Evolutionary conservation across 1,140 invertebrate genomes (phyloP).

Genomic region (Brachionus rubens): DNA sequence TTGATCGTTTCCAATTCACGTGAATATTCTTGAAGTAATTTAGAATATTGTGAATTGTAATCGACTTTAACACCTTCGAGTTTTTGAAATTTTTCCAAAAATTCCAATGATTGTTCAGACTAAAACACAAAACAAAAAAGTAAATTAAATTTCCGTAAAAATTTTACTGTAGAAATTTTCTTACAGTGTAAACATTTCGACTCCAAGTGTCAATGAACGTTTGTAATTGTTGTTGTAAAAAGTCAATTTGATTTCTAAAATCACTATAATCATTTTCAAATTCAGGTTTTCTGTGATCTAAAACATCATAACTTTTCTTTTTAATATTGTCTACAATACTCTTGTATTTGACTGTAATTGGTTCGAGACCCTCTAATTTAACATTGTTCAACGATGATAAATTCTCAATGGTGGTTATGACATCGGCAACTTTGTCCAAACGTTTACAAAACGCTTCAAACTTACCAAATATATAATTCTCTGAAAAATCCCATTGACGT

Average conservation of each 20-base stretch:
- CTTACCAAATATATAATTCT: slow-evolving; percentile 93
- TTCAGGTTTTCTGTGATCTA: slow-evolving; percentile 81
- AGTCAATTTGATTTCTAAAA: slow-evolving; percentile 72
- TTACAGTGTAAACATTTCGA: slow-evolving; percentile 57
- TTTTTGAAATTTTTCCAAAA: slow-evolving; percentile 59
- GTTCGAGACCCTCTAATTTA: slow-evolving; percentile 60
- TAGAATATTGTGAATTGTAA: slow-evolving; percentile 73
- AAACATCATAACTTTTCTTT: slow-evolving; percentile 81
- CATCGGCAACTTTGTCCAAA: slow-evolving; percentile 76
- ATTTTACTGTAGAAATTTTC: neutral
- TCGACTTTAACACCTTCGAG: slow-evolving; percentile 57
- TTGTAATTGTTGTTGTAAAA: slow-evolving; percentile 56
- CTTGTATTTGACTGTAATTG: slow-evolving; percentile 56
- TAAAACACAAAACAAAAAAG: slow-evolving; percentile 48
- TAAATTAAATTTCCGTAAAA: neutral
- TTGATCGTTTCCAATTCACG: slow-evolving; percentile 76
- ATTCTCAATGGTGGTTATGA: slow-evolving; percentile 79
- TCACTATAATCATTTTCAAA: slow-evolving; percentile 79
- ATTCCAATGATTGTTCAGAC: slow-evolving; percentile 59
- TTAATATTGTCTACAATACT: slow-evolving; percentile 70
- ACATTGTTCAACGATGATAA: slow-evolving; percentile 55
- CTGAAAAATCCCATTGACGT: slow-evolving; percentile 78
- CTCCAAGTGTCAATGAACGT: slow-evolving; percentile 60
- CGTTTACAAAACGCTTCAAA: slow-evolving; percentile 87
- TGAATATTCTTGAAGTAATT: slow-evolving; percentile 76